A percentile compares a stretch with the other conserved stretches of the same genome.
These are phyloP conservation scores for Tor tambroides DNA, from an alignment of 2,113 vertebrate species.

Conservation along the genomic window DNA sequence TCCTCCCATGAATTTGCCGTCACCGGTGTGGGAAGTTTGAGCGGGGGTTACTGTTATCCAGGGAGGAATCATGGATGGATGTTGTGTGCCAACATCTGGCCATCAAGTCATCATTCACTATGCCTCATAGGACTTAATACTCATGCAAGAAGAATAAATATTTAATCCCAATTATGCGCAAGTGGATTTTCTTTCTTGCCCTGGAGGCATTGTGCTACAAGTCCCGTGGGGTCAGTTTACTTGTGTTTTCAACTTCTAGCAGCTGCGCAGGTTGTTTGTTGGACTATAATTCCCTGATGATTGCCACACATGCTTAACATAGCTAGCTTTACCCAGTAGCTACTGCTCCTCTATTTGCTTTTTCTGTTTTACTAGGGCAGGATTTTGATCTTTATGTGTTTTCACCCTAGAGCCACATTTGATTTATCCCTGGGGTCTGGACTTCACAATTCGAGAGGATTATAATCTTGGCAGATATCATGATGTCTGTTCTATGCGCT, in stretches of 20 bases:
- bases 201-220: neutral
- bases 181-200: slow-evolving; percentile 32
- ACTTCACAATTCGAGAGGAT: slow-evolving; percentile 3
- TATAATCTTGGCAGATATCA: slow-evolving; percentile 7
- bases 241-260: slow-evolving; percentile 15
- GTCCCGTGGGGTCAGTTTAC: slow-evolving; percentile 13
- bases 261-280: slow-evolving; percentile 24
- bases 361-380: neutral
- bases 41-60: neutral
- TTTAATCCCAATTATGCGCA: slow-evolving; percentile 49
- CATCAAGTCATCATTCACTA: slow-evolving; percentile 43
- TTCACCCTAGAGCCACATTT: neutral
- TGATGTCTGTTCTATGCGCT: slow-evolving; percentile 36
- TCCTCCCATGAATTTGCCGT: slow-evolving; percentile 11
- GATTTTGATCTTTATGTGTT: slow-evolving; percentile 9
- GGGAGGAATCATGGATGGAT: slow-evolving; percentile 33
- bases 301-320: slow-evolving; percentile 9
- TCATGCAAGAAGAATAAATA: slow-evolving; percentile 52
- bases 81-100: slow-evolving; percentile 51
- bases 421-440: slow-evolving; percentile 14
- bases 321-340: neutral
- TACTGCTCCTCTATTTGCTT: neutral
- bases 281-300: neutral
- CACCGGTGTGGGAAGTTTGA: neutral
- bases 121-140: slow-evolving; percentile 41